Conservation (phyloP, 2,888 invertebrate species). For the Troides helena region DNA sequence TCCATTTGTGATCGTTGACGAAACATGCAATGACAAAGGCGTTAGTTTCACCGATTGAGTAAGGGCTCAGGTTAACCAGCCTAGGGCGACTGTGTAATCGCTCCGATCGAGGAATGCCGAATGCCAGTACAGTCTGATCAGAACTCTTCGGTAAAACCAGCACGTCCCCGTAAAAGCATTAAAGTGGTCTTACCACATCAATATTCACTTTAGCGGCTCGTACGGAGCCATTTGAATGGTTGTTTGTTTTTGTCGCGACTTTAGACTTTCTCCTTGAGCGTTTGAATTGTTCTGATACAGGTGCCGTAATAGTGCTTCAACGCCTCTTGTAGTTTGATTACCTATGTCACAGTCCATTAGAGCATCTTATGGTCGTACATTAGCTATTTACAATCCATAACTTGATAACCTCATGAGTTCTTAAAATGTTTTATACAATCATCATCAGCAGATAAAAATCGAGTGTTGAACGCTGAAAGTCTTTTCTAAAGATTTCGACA, state of each 20-base stretch:
- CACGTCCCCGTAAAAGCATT: conserved; percentile 37
- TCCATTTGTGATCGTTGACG: too few relatives aligned
- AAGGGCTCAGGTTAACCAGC: conserved; percentile 10
- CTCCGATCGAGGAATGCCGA: conserved; percentile 26
- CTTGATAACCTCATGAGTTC: too few relatives aligned
- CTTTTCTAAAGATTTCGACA: too few relatives aligned
- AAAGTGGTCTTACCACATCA: conserved; percentile 37
- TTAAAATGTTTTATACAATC: too few relatives aligned
- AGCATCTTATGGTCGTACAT: too few relatives aligned
- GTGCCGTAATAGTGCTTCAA: conserved; percentile 18
- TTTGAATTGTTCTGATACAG: conserved; percentile 17
- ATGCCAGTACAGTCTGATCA: conserved; percentile 4
- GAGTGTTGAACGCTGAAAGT: too few relatives aligned
- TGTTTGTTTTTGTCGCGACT: conserved; percentile 20
- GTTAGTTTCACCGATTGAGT: conserved; percentile 18
- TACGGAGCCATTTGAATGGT: conserved; percentile 10
- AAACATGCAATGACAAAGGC: not conserved
- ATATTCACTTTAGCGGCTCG: conserved; percentile 39
- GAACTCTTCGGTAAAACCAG: conserved; percentile 12
- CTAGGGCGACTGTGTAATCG: conserved; percentile 22
- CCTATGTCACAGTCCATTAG: not conserved
- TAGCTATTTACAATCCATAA: too few relatives aligned
- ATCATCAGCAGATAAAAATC: too few relatives aligned
- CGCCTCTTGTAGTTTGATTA: not conserved
- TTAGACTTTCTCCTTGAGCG: conserved; percentile 38